Evolutionary conservation across 2,797 vertebrate species (phyloP).

Genomic region (Zalophus californianus): DNA sequence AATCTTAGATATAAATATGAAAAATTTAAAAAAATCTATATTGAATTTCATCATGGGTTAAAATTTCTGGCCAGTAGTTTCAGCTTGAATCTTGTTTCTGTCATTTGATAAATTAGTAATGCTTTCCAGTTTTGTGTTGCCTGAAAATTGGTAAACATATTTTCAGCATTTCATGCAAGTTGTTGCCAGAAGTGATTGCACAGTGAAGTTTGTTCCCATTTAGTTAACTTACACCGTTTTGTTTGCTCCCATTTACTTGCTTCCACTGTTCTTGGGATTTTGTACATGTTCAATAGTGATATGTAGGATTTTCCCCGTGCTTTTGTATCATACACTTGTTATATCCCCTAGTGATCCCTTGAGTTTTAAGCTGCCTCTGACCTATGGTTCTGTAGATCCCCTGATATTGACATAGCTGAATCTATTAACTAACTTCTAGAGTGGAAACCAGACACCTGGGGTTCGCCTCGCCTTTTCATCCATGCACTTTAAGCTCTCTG

Average conservation of each 20-base stretch:
- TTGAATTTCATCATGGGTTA: neutral
- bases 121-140: neutral
- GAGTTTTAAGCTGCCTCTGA: constrained; percentile 30
- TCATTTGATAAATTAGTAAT: neutral
- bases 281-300: neutral
- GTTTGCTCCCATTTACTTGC: neutral
- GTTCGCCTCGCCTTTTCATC: neutral
- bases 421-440: neutral
- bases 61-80: neutral
- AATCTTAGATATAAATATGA: neutral
- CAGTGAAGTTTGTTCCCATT: neutral
- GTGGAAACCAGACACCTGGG: neutral
- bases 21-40: neutral
- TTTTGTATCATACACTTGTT: neutral
- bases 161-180: neutral
- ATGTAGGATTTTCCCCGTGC: neutral
- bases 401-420: constrained; percentile 14
- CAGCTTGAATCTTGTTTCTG: neutral
- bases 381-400: constrained; percentile 1
- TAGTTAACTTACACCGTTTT: neutral
- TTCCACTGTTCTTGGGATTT: neutral
- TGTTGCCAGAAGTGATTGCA: neutral
- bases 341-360: neutral
- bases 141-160: neutral
- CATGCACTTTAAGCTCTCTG: neutral